Evolutionary conservation across 92 coral and sea anemone species (phyloP).

Genomic region (Montipora capitata): DNA sequence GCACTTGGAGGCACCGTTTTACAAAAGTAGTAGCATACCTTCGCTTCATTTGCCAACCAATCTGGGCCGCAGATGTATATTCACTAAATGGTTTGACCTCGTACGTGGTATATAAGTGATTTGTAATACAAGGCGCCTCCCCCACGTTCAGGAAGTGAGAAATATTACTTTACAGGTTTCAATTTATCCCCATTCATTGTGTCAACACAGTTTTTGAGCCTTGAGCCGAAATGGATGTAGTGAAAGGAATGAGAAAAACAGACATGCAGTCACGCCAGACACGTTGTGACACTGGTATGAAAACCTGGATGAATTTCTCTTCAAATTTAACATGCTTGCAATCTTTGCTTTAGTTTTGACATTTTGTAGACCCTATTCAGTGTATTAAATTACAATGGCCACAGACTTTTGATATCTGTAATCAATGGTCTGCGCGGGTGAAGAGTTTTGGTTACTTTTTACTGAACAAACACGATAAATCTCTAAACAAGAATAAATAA

Average conservation of each 20-base stretch:
- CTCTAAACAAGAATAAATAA: too few species aligned
- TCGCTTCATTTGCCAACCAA: neutral
- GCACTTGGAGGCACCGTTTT: neutral
- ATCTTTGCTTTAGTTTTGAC: too few species aligned
- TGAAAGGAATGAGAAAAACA: conserved; percentile 15
- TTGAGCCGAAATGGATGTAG: conserved; percentile 20
- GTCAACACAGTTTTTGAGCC: conserved; percentile 32
- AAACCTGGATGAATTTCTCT: too few species aligned
- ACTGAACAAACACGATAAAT: too few species aligned
- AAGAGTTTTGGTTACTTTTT: too few species aligned
- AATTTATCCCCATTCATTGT: conserved; percentile 55
- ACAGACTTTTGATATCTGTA: too few species aligned
- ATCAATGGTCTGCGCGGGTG: too few species aligned
- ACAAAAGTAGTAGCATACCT: neutral
- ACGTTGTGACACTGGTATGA: neutral
- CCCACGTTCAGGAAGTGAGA: conserved; percentile 45
- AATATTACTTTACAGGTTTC: conserved; percentile 28
- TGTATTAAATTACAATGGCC: too few species aligned
- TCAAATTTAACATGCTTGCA: too few species aligned
- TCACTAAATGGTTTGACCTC: conserved; percentile 41
- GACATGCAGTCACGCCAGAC: neutral
- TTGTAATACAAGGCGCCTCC: conserved; percentile 44
- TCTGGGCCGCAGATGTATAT: conserved; percentile 1
- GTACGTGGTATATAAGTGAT: conserved; percentile 8
- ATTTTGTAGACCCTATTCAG: too few species aligned